These are phyloP conservation scores for Cyprinodon tularosa DNA, from an alignment of 2,113 vertebrate genomes.

Conservation along the genomic window DNA sequence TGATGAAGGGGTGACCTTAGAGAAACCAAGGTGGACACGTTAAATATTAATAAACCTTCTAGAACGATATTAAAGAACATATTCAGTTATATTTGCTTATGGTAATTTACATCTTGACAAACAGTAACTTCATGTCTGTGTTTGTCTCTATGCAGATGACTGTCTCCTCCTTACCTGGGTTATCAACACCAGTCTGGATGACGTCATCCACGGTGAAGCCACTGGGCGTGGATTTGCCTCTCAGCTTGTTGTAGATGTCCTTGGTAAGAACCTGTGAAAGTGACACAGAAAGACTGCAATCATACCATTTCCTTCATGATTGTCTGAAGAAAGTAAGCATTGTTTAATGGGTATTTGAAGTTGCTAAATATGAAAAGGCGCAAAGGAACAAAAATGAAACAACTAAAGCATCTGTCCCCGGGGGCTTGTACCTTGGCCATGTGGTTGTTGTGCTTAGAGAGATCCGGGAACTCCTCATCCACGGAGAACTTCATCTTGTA, in stretches of 20 bases:
- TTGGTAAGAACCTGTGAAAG: conserved; percentile 74
- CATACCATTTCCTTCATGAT: neutral
- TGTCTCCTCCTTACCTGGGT: conserved; percentile 82
- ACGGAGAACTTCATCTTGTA: conserved; percentile 85
- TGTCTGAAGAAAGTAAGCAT: neutral
- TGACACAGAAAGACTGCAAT: neutral
- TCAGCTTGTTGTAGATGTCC: conserved; percentile 86
- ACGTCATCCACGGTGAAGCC: conserved; percentile 91
- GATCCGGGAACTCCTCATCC: conserved; percentile 89
- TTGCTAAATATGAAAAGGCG: neutral
- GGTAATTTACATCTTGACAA: neutral
- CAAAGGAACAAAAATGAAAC: neutral
- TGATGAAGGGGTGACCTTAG: conserved; percentile 93
- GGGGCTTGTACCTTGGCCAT: conserved; percentile 85
- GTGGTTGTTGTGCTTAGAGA: conserved; percentile 91
- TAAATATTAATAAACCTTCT: neutral
- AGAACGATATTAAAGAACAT: neutral
- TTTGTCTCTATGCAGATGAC: conserved; percentile 1
- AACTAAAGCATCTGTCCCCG: neutral
- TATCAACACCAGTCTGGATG: conserved; percentile 95
- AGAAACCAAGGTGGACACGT: neutral
- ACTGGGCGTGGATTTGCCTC: conserved; percentile 89
- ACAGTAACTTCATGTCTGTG: neutral
- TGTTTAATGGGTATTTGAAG: neutral
- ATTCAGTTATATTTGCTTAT: neutral